Evolutionary conservation across 2,888 invertebrate species (phyloP), one percentile per base, ranked within the genome.

Genomic region (Lycaena phlaeas): DNA sequence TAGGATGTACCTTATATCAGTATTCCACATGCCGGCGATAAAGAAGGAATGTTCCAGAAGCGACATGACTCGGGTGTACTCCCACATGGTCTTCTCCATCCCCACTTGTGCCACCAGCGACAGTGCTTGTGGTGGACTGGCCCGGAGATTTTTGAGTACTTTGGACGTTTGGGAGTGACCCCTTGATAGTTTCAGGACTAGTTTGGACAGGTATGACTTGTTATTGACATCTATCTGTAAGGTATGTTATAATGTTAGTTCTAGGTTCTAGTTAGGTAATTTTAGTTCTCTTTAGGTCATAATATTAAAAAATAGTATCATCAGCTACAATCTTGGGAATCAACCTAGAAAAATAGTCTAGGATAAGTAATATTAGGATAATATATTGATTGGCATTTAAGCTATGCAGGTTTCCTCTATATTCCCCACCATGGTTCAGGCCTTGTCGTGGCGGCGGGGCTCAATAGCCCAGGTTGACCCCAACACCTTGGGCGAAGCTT

Each of bases 211-310:
- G 45, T 75, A 78, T 0, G 77, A 78, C 28, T 81, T 84, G 56
- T 85, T 85, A 61, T 77, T 82, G 0, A 82, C 79, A 36, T 85
- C 84, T 38, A 85, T 84, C 85, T 85, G 66, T 11, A 22, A 34
- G 4, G 4, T 9, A 25, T 27, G 5, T 11, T 27, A 27, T 27
- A 6, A 27, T 27, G 7, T 4, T 18, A 4, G 18, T 18, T n/a
- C n/a, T n/a, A n/a, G n/a, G n/a, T n/a, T n/a, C n/a, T n/a, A n/a
- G n/a, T n/a, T n/a, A n/a, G n/a, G n/a, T n/a, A n/a, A n/a, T n/a
- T n/a, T n/a, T n/a, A n/a, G n/a, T n/a, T n/a, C 6, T 18, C 18
- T 18, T 18, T 18, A n/a, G n/a, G n/a, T 3, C 6, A 18, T 18
- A 18, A 18, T 31, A n/a, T n/a, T n/a, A n/a, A n/a, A n/a, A n/a